Base-by-base conservation (phyloP, 2,113 vertebrate genomes). In the Catharus fuscescens region DNA sequence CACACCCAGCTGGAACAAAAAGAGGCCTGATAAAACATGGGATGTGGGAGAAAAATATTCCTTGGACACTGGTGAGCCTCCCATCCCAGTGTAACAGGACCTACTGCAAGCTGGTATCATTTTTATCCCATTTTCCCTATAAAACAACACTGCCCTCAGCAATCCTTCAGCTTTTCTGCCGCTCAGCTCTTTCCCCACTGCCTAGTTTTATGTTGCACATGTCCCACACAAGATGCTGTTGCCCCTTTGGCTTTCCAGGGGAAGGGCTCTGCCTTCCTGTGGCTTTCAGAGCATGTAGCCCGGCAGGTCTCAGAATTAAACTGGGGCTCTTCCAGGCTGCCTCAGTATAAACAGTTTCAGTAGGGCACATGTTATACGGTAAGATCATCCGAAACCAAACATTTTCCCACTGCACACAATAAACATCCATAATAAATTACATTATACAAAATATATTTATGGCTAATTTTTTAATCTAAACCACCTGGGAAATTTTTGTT, bases 391-490 rank as follows among this genome's bases (percentile, higher is more conserved):
- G 21, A 95, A 94, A 86, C 86, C 94, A 87, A 95, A 80, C 84
- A 74, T 96, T 97, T 96, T 96, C 95, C 81, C 91, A 87, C 78
- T 92, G 81, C 94, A 95, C 80, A 92, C 93, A 94, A 94, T 97
- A 97, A 97, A 96, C 96, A 95, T 94, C 81, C 89, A 77, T 97
- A 95, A 88, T 92, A 98, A 97, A 97, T 97, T 96, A 90, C 94
- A 95, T 97, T 93, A 93, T 95, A 90, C 92, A 88, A 97, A 97
- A 97, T 95, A 97, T 97, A 97, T 97, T 96, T 96, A 97, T 95
- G 88, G 93, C 92, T 97, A 96, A 94, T 96, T 97, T 96, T 96
- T 96, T 90, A 70, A 97, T 96, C 94, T 94, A 96, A 96, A 92
- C 96, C 95, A 95, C 86, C 96, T 97, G 80, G 62, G 74, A 90